Percentiles rank a stretch among this genome's conserved stretches.
Evolutionary conservation across 2,113 vertebrate species (phyloP).

Genomic region (Hemichromis elongatus): DNA sequence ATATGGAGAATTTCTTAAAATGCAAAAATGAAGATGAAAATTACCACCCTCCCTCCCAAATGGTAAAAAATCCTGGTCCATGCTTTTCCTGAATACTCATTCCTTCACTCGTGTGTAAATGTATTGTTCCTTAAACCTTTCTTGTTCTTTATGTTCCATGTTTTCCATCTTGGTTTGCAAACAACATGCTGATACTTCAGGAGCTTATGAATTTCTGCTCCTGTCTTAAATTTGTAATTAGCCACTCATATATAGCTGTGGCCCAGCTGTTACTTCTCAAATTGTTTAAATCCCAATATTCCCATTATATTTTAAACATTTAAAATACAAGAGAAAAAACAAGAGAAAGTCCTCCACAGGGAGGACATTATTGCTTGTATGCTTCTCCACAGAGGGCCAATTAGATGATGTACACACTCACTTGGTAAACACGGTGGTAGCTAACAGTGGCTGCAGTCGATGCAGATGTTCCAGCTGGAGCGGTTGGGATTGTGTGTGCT

Average conservation of each 20-base stretch:
- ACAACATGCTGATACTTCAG: neutral
- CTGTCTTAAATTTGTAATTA: neutral
- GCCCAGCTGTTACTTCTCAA: neutral
- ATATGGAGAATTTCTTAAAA: neutral
- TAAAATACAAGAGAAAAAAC: too few relatives aligned
- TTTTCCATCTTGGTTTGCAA: conserved; percentile 43
- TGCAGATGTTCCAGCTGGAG: neutral
- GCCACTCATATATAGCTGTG: neutral
- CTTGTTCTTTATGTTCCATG: neutral
- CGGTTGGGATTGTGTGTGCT: neutral
- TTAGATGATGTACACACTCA: neutral
- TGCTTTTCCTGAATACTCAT: too few relatives aligned
- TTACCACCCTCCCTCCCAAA: neutral
- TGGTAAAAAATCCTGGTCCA: too few relatives aligned
- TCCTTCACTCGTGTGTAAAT: conserved; percentile 12
- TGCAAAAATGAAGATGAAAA: neutral
- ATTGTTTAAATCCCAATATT: neutral
- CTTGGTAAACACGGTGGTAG: neutral
- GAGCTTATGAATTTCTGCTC: neutral
- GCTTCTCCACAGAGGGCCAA: neutral
- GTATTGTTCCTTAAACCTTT: conserved; percentile 1
- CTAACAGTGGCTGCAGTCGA: neutral
- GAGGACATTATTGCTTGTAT: neutral
- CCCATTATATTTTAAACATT: neutral
- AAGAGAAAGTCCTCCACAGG: neutral